Percentiles rank a stretch among this genome's conserved stretches.
phyloP scores from a whole-genome alignment of 2,113 vertebrate genomes.

The Aptenodytes forsteri region DNA sequence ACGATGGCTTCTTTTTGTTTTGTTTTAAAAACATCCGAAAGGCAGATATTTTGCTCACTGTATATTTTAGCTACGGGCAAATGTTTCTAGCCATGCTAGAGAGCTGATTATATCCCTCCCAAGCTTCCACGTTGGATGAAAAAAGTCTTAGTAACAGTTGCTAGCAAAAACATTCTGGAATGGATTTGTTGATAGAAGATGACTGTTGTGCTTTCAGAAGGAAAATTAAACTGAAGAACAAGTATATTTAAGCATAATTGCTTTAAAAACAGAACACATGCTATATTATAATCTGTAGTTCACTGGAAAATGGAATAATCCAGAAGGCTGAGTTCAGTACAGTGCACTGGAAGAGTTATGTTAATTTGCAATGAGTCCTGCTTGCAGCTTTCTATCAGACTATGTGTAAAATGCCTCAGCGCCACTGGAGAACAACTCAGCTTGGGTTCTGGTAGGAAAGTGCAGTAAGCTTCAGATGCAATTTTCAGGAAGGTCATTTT shows the following conservation, averaged over 20 bases:
- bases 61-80: conserved; percentile 40
- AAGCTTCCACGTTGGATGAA: conserved; percentile 3
- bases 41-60: not conserved
- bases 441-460: not conserved
- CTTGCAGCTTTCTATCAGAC: not conserved
- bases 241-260: conserved; percentile 63
- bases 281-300: not conserved
- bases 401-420: not conserved
- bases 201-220: conserved; percentile 52
- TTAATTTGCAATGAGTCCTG: not conserved
- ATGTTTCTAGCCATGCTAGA: not conserved
- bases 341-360: not conserved
- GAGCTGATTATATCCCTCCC: conserved; percentile 3
- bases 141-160: conserved; percentile 15
- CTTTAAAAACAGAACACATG: conserved; percentile 52
- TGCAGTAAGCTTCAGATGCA: not conserved
- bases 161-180: conserved; percentile 60
- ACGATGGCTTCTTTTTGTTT: not conserved
- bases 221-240: conserved; percentile 51
- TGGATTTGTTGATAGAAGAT: conserved; percentile 49
- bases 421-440: not conserved
- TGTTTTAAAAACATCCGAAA: not conserved
- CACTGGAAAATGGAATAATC: conserved; percentile 54
- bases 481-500: not conserved
- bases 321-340: not conserved